Conservation (phyloP, 2,113 vertebrate genomes). For the Piaya cayana region DNA sequence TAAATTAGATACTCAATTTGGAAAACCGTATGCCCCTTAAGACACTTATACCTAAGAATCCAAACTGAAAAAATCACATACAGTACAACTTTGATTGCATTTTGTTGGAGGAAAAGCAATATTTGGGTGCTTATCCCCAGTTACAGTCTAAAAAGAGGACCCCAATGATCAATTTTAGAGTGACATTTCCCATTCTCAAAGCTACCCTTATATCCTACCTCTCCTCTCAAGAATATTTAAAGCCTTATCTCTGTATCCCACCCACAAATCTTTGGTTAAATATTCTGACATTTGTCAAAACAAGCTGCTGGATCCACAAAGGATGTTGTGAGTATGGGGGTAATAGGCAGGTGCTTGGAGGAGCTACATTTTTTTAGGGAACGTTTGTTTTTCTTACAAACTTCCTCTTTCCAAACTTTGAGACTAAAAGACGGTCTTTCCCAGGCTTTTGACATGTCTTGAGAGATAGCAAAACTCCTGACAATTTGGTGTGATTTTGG, state of each 20-base stretch:
- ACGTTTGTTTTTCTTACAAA: background rate
- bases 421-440: background rate
- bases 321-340: background rate
- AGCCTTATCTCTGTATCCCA: background rate
- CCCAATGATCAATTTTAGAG: background rate
- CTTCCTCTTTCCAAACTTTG: background rate
- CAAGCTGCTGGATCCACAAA: background rate
- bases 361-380: background rate
- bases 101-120: background rate
- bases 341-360: background rate
- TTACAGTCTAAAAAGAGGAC: background rate
- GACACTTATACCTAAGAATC: background rate
- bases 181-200: background rate
- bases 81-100: background rate
- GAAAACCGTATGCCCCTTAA: background rate
- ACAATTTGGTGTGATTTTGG: background rate
- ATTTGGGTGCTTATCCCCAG: background rate
- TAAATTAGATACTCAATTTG: constrained; percentile 6
- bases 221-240: background rate
- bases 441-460: background rate
- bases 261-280: background rate
- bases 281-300: background rate
- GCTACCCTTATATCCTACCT: background rate
- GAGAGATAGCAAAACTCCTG: background rate
- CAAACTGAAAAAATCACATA: background rate